Percentiles rank a stretch among this genome's conserved stretches.
Conservation (phyloP, 2,113 vertebrate genomes). For the Solea senegalensis region DNA sequence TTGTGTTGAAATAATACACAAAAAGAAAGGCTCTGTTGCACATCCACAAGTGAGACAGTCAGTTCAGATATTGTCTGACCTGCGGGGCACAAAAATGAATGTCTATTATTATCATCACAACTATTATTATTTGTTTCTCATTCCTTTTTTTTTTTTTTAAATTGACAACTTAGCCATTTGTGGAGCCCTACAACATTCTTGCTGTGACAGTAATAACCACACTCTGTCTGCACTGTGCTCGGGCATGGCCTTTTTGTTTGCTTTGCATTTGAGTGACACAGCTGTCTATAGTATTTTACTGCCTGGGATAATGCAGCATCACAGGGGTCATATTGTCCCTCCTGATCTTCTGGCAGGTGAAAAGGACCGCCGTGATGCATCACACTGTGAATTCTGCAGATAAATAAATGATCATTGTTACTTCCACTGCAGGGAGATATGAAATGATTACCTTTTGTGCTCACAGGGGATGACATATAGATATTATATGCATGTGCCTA, state of each 20-base stretch:
- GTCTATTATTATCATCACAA: neutral
- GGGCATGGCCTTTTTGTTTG: constrained; percentile 58
- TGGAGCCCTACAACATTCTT: constrained; percentile 15
- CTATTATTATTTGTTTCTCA: neutral
- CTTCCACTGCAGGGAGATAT: constrained; percentile 15
- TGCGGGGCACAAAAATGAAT: constrained; percentile 10
- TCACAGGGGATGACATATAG: constrained; percentile 26
- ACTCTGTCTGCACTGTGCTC: constrained; percentile 33
- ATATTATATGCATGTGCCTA: constrained; percentile 9
- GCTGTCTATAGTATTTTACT: constrained; percentile 70
- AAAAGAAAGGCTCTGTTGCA: neutral
- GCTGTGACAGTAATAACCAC: constrained; percentile 51
- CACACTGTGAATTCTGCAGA: constrained; percentile 36
- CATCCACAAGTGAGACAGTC: neutral
- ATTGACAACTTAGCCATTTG: constrained; percentile 40
- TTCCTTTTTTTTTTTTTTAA: neutral
- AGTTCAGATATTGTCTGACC: neutral
- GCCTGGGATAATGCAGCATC: constrained; percentile 61
- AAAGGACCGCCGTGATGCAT: constrained; percentile 54
- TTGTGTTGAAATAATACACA: neutral
- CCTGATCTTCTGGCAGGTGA: constrained; percentile 57
- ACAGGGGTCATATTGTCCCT: constrained; percentile 63
- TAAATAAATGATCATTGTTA: constrained; percentile 51
- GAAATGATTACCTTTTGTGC: constrained; percentile 11
- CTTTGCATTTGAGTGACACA: constrained; percentile 59